Conservation (phyloP, 2,113 vertebrate genomes). For the Hylia prasina region DNA sequence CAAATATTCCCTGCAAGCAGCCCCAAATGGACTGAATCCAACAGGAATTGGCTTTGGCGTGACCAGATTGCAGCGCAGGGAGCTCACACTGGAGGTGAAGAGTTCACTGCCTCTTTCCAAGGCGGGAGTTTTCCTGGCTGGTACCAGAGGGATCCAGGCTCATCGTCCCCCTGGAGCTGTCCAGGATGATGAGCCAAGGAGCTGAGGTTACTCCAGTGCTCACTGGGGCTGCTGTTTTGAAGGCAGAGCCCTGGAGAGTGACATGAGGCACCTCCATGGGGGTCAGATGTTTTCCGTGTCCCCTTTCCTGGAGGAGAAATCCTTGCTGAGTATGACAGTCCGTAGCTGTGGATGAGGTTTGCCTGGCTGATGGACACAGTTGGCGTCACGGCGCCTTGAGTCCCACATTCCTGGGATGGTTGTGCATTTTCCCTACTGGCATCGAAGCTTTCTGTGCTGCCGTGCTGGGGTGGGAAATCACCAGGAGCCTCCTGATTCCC, state of each 20-base stretch:
- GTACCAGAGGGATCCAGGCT: background rate
- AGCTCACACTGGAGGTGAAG: background rate
- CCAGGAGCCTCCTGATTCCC: background rate
- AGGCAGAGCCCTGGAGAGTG: background rate
- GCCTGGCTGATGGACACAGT: background rate
- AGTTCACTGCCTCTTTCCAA: background rate
- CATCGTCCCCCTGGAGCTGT: background rate
- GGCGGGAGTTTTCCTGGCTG: slow-evolving; percentile 15
- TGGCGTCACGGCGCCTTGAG: rapidly evolving
- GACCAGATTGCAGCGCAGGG: rapidly evolving
- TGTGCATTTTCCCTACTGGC: background rate
- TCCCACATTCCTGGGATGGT: background rate
- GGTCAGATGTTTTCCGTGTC: background rate
- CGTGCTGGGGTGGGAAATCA: background rate
- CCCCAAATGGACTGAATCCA: background rate
- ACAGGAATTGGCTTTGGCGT: background rate
- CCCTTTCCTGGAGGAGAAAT: background rate
- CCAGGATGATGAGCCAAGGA: background rate
- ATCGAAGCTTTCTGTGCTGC: background rate
- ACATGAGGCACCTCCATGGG: background rate
- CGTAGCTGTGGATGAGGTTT: background rate
- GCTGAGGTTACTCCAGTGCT: background rate
- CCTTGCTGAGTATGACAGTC: background rate
- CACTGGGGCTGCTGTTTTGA: background rate
- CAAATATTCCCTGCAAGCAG: background rate